phyloP scores from a whole-genome alignment of 2,888 invertebrate genomes.

The Drosophila anceps region DNA sequence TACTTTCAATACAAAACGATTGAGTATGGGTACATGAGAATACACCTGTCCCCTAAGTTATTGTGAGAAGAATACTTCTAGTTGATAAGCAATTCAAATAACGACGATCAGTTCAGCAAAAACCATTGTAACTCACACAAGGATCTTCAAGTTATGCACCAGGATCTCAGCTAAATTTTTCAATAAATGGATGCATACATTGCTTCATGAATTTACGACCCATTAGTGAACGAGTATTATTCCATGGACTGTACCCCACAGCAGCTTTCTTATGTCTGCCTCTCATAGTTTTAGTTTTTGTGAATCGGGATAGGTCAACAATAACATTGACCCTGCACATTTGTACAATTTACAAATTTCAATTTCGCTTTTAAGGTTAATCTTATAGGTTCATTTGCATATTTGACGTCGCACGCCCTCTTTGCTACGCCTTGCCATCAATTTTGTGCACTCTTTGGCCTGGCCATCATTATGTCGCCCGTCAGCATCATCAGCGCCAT shows the following conservation, averaged over 20 bases:
- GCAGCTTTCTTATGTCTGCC: background rate
- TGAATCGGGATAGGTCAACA: background rate
- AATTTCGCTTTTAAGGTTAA: slow-evolving; percentile 45
- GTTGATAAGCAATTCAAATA: too few relatives aligned
- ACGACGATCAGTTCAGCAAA: too few relatives aligned
- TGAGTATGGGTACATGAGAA: too few relatives aligned
- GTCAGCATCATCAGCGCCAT: slow-evolving; percentile 13
- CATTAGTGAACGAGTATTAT: background rate
- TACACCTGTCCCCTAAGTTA: too few relatives aligned
- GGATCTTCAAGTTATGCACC: too few relatives aligned
- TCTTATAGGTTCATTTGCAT: slow-evolving; percentile 64
- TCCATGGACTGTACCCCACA: background rate
- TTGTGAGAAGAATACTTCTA: too few relatives aligned
- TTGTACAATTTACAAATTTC: slow-evolving; percentile 24
- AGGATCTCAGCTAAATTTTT: too few relatives aligned
- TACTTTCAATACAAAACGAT: too few relatives aligned
- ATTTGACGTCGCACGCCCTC: slow-evolving; percentile 12
- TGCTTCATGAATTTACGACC: background rate
- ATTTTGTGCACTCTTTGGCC: slow-evolving; percentile 40
- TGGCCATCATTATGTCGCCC: slow-evolving; percentile 23
- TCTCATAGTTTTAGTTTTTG: background rate
- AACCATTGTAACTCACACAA: too few relatives aligned
- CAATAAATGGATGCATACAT: background rate
- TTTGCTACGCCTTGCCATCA: slow-evolving; percentile 18
- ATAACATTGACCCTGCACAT: slow-evolving; percentile 15